phyloP scores from a whole-genome alignment of 2,797 vertebrate genomes.

The Garrulus glandarius region DNA sequence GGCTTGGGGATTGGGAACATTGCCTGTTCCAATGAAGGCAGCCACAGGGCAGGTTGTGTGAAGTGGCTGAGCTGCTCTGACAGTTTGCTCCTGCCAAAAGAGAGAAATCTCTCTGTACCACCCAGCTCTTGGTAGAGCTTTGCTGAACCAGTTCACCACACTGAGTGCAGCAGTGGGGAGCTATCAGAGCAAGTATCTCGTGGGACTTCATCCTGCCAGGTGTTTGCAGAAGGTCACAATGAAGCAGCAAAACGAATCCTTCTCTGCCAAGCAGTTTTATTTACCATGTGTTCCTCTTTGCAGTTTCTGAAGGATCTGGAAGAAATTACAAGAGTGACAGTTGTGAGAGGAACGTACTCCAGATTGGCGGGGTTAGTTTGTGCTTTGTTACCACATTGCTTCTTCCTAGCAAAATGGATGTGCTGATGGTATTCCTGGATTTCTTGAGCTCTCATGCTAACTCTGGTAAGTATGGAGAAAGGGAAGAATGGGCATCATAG shows the following conservation, averaged over 20 bases:
- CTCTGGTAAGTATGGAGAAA: not conserved
- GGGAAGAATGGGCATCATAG: not conserved
- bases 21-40: rapidly evolving
- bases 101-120: not conserved
- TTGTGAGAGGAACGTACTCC: not conserved
- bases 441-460: not conserved
- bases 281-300: not conserved
- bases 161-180: not conserved
- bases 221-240: not conserved
- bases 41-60: not conserved
- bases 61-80: not conserved
- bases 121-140: not conserved
- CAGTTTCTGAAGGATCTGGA: not conserved
- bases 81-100: not conserved
- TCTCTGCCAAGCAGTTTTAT: not conserved
- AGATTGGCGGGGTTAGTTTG: not conserved
- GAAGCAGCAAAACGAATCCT: not conserved
- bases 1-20: not conserved
- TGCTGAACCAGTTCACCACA: not conserved
- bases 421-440: not conserved
- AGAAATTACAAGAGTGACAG: not conserved
- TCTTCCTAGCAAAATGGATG: not conserved
- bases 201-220: not conserved
- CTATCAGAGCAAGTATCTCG: not conserved
- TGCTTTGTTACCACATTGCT: not conserved